Base-by-base conservation (phyloP, 2,113 vertebrate species). In the Syngnathus typhle region DNA sequence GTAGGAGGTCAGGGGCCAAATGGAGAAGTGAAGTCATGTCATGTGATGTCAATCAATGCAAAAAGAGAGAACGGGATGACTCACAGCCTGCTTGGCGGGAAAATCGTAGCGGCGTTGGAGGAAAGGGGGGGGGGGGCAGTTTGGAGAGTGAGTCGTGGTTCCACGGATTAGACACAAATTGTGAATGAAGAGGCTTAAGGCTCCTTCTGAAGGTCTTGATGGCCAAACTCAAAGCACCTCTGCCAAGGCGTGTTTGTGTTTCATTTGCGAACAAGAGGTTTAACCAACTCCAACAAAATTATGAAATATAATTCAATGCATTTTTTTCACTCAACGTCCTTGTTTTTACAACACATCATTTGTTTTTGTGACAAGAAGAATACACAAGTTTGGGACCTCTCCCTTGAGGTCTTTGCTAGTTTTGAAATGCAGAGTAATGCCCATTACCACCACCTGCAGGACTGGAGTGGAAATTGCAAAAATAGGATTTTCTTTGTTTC, bases 1-100 rank as follows among this genome's bases (percentile, higher is more conserved):
- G 23, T 23, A 23, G 23, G 23, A 23, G 23, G 23, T 23, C 23
- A 23, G 23, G 73, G 68, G 79, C 41, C n/a, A 44, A 23, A 44
- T 23, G 23, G 23, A 23, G 23, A 23, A 23, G 23, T 23, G 23
- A 23, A 23, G 23, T 23, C 23, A 23, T 23, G 23, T 23, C 23
- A 23, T 23, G 23, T 23, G 23, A 23, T 23, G 23, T 23, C 23
- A 23, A 23, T 23, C 23, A 23, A 23, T 23, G 23, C 23, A 23
- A 23, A 32, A 0, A 32, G 27, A n/a, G 47, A 65, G 51, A 75
- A 84, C 78, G 75, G 75, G 77, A 77, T 74, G 78, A 87, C 85
- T 85, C 84, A 84, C 84, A 79, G 80, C 80, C 84, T 85, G 80
- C 52, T 84, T 80, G 70, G 80, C 68, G 75, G 73, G 54, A 79